A percentile compares a stretch with the other conserved stretches of the same genome.
Evolutionary conservation across 2,888 invertebrate genomes (phyloP).

Genomic region (Petrolisthes manimaculis): DNA sequence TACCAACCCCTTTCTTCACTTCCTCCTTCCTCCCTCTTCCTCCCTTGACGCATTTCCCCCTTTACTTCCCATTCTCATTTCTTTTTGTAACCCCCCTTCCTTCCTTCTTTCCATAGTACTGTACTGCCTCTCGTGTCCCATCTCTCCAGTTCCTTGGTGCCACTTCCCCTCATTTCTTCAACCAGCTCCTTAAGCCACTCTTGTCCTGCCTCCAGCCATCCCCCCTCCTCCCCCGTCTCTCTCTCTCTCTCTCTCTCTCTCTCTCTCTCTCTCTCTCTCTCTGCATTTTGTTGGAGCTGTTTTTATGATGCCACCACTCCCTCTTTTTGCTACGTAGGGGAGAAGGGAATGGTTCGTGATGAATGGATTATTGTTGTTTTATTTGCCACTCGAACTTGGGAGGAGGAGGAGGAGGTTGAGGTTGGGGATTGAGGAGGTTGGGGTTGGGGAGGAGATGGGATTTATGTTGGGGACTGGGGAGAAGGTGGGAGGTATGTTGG

Average conservation of each 20-base stretch:
- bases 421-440: too few species aligned
- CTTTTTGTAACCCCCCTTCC: not conserved
- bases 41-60: not conserved
- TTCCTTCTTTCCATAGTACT: too few species aligned
- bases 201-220: not conserved
- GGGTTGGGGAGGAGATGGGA: too few species aligned
- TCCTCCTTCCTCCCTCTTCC: not conserved
- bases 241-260: slow-evolving; percentile 24
- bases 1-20: not conserved
- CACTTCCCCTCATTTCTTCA: too few species aligned
- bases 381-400: not conserved
- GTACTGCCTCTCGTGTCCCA: too few species aligned
- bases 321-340: not conserved
- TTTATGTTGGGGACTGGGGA: too few species aligned
- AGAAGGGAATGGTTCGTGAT: not conserved
- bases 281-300: not conserved
- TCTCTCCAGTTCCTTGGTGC: too few species aligned
- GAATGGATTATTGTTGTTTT: not conserved
- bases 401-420: too few species aligned
- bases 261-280: slow-evolving; percentile 11
- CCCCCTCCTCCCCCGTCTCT: not conserved
- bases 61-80: not conserved
- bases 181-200: not conserved
- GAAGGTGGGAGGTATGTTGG: too few species aligned
- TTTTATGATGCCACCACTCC: not conserved